Base-by-base conservation (phyloP, 2,113 vertebrate genomes). In the Aspidoscelis tigris region DNA sequence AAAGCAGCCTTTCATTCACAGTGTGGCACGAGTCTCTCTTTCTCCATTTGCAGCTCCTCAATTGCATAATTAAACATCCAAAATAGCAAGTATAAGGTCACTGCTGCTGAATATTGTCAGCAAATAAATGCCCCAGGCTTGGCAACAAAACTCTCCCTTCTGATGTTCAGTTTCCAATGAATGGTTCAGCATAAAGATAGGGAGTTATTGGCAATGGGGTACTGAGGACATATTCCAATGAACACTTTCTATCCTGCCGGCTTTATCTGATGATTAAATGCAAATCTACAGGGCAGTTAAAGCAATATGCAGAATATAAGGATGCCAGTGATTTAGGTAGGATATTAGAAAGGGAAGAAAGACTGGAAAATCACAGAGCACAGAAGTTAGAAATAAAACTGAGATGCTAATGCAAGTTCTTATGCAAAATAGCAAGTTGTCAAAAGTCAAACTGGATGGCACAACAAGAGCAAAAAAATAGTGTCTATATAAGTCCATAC, bases 161-260 rank as follows among this genome's bases (percentile, higher is more conserved):
- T 85, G 21, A 81, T 1, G 55, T 80, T 87, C 83, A 39, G 12
- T 84, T 89, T 91, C 79, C 77, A 90, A 85, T 68, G 82, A 81
- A 86, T 43, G 8, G 3, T n/a, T 86, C 77, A 47, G 9, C 3
- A 70, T 58, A 84, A 47, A 64, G 81, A 53, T n/a, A 39, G 74
- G 26, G 44, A 3, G 22, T 84, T 21, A 50, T 5, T 50, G 47
- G 47, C 47, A 50, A 1, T 50, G 47, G 47, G 47, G 47, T 50
- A 21, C 75, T 44, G 18, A 44, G 41, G 71, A 21, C 24, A 16
- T 33, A 33, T 68, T 71, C 20, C 66, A 58, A 47, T 84, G 80
- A 81, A 78, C 83, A 16, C 39, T 78, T 90, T 81, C 72, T 84
- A 58, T 20, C 78, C 77, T 58, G 43, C 16, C 88, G 80, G 81